Conservation (phyloP, 2,888 invertebrate genomes). For the Xanthorhoe designata region DNA sequence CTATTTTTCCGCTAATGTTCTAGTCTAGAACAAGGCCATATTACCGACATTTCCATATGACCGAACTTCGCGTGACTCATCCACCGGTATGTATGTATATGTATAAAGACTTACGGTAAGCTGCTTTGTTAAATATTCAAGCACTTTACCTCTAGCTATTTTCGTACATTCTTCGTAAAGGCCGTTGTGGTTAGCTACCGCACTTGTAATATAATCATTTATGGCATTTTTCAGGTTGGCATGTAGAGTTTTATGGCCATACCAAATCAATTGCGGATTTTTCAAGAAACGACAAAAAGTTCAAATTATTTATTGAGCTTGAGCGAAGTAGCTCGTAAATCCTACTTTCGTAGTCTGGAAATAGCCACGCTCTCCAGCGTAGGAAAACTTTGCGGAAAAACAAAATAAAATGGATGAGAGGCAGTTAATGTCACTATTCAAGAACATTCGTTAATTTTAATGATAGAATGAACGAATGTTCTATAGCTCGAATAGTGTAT, state of each 20-base stretch:
- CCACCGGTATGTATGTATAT: not conserved
- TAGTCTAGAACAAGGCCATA: conserved; percentile 3
- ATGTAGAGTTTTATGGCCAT: conserved; percentile 2
- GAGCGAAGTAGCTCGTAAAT: not conserved
- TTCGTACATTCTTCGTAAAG: conserved; percentile 22
- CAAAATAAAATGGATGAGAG: not conserved
- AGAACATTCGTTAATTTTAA: not conserved
- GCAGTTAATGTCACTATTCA: not conserved
- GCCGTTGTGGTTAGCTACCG: conserved; percentile 18
- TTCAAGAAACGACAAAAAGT: not conserved
- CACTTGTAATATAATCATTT: not conserved
- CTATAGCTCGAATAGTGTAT: too few relatives aligned
- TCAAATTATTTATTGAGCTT: not conserved
- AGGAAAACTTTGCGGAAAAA: not conserved
- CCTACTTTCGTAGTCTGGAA: not conserved
- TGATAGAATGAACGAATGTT: not conserved
- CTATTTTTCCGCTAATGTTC: conserved; percentile 2
- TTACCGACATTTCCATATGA: conserved; percentile 3
- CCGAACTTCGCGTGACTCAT: conserved; percentile 23
- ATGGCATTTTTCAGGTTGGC: not conserved
- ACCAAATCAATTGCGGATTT: not conserved
- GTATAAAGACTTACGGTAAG: conserved; percentile 20
- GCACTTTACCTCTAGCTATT: conserved; percentile 20
- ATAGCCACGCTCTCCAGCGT: not conserved
- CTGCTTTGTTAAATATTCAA: conserved; percentile 27